These are phyloP conservation scores for Clitarchus hookeri DNA, from an alignment of 2,888 invertebrate genomes.

Conservation along the genomic window DNA sequence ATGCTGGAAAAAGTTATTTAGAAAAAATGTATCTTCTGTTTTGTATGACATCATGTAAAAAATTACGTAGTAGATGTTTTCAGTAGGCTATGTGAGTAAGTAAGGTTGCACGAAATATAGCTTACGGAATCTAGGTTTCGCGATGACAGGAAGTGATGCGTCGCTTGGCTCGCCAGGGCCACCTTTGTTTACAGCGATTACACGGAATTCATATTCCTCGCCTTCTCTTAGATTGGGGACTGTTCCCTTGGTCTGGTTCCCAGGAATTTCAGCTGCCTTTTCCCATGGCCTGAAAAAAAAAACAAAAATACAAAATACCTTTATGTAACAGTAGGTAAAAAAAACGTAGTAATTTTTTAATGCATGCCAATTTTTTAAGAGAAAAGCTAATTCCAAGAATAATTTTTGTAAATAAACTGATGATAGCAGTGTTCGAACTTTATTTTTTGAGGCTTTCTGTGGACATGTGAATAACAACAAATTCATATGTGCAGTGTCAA, in stretches of 20 bases:
- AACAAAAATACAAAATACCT: not conserved
- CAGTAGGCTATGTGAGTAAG: no score
- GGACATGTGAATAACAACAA: no score
- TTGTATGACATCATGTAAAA: not conserved
- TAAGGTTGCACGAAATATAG: slow-evolving; percentile 18
- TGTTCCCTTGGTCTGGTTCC: slow-evolving; percentile 73
- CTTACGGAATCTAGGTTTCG: slow-evolving; percentile 83
- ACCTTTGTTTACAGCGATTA: slow-evolving; percentile 89
- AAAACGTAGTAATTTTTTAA: no score
- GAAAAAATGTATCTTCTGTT: no score
- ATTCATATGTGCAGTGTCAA: no score
- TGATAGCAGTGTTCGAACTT: no score
- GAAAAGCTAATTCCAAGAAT: no score
- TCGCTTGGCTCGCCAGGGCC: slow-evolving; percentile 94
- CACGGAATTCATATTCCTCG: slow-evolving; percentile 90
- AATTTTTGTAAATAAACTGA: no score
- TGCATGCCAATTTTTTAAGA: no score
- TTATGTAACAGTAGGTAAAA: no score
- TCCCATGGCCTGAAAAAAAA: slow-evolving; percentile 71
- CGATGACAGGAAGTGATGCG: slow-evolving; percentile 79
- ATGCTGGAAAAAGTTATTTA: no score
- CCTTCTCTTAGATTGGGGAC: slow-evolving; percentile 88
- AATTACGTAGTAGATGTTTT: not conserved
- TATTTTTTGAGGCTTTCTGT: no score
- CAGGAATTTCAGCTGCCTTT: slow-evolving; percentile 82